phyloP scores from a whole-genome alignment of 2,888 invertebrate genomes.

The Phortica magna region DNA sequence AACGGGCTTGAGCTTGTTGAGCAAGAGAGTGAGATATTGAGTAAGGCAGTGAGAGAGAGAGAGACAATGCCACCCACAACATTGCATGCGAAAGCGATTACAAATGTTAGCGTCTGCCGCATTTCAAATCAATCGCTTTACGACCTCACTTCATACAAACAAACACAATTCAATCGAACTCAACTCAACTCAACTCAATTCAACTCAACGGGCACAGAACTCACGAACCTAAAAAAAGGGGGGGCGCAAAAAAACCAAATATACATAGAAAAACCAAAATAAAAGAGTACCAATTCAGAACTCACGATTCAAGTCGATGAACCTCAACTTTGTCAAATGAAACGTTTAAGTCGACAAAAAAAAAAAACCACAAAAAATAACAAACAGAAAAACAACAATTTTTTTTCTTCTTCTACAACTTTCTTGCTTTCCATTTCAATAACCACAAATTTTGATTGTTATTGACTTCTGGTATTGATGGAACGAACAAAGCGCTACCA shows the following conservation, averaged over 20 bases:
- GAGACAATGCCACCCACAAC: neutral
- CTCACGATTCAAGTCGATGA: neutral
- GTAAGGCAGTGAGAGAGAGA: too few relatives aligned
- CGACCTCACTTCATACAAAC: constrained; percentile 20
- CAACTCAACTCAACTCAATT: neutral
- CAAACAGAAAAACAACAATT: neutral
- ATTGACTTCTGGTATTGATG: constrained; percentile 28
- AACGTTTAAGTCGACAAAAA: neutral
- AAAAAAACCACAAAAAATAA: neutral
- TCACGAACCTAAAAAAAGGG: neutral
- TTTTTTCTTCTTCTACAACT: neutral
- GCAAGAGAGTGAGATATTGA: neutral
- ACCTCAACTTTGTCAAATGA: too few relatives aligned
- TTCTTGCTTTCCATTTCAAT: constrained; percentile 21
- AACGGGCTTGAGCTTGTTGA: neutral
- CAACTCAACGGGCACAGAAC: neutral
- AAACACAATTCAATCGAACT: neutral
- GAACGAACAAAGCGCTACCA: neutral
- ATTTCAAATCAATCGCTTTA: constrained; percentile 26
- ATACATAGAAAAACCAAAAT: too few relatives aligned
- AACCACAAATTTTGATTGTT: constrained; percentile 54
- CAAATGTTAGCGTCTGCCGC: constrained; percentile 16
- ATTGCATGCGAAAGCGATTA: constrained; percentile 22
- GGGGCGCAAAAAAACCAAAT: too few relatives aligned
- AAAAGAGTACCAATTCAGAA: neutral